Evolutionary conservation across 2,113 vertebrate species (phyloP).

Genomic region (Mola mola): DNA sequence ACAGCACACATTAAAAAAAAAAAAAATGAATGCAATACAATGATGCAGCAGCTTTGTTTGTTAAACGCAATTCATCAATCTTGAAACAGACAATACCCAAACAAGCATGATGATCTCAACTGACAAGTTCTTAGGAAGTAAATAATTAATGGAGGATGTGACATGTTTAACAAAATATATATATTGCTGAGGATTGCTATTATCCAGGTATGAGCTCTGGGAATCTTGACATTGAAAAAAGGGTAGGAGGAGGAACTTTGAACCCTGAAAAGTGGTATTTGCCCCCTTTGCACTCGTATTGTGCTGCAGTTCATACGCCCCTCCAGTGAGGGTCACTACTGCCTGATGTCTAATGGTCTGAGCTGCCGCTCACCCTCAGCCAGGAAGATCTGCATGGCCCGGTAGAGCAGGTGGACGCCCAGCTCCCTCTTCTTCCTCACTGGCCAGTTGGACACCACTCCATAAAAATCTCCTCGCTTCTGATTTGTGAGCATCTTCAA

Average conservation of each 20-base stretch:
- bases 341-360: constrained; percentile 84
- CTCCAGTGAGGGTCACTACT: constrained; percentile 56
- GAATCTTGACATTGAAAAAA: background rate
- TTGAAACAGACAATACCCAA: too few relatives aligned
- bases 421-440: constrained; percentile 76
- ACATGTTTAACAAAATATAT: too few relatives aligned
- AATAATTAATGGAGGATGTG: too few relatives aligned
- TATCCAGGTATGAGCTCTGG: too few relatives aligned
- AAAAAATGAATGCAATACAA: background rate
- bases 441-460: constrained; percentile 83
- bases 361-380: constrained; percentile 91
- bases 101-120: too few relatives aligned
- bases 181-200: too few relatives aligned
- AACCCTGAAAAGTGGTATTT: constrained; percentile 17
- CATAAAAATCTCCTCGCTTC: constrained; percentile 89
- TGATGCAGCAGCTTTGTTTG: background rate
- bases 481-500: constrained; percentile 89
- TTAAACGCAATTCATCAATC: background rate
- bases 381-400: constrained; percentile 89
- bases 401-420: constrained; percentile 86
- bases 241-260: background rate
- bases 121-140: too few relatives aligned
- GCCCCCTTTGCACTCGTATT: background rate
- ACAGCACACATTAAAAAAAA: background rate
- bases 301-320: background rate